Percentiles rank a stretch among this genome's conserved stretches.
These are phyloP conservation scores for Theonella swinhoei DNA, from an alignment of 37 sponge, comb jelly and placozoan genomes.

Conservation along the genomic window DNA sequence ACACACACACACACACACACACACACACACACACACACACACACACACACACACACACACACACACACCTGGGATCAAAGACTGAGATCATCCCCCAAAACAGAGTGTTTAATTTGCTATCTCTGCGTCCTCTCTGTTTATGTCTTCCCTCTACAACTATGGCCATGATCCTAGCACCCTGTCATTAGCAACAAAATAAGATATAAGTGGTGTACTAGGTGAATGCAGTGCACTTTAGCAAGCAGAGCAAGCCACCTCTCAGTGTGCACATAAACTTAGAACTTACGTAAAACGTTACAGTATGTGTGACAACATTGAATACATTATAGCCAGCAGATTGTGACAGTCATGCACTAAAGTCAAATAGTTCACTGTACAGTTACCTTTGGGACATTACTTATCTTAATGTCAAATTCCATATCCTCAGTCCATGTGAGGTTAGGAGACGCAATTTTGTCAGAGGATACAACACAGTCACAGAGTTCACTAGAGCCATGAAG, in stretches of 20 bases:
- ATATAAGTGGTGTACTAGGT: no score
- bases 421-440: conserved; percentile 34
- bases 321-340: neutral
- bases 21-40: no score
- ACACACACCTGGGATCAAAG: conserved; percentile 36
- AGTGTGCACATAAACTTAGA: no score
- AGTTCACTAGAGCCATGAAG: conserved; percentile 54
- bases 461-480: neutral
- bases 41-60: no score
- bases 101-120: neutral
- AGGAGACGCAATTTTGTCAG: neutral
- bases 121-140: neutral
- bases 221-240: no score
- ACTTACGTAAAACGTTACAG: no score
- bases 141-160: neutral
- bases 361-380: no score
- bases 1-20: no score
- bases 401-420: conserved; percentile 17
- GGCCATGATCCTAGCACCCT: conserved; percentile 54
- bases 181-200: no score
- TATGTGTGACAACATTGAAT: neutral
- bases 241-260: no score
- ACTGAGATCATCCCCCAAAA: conserved; percentile 57
- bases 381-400: conserved; percentile 63
- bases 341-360: neutral